Evolutionary conservation across 2,797 vertebrate species (phyloP), one percentile per base, ranked within the genome.

Genomic region (Pagetopsis macropterus): DNA sequence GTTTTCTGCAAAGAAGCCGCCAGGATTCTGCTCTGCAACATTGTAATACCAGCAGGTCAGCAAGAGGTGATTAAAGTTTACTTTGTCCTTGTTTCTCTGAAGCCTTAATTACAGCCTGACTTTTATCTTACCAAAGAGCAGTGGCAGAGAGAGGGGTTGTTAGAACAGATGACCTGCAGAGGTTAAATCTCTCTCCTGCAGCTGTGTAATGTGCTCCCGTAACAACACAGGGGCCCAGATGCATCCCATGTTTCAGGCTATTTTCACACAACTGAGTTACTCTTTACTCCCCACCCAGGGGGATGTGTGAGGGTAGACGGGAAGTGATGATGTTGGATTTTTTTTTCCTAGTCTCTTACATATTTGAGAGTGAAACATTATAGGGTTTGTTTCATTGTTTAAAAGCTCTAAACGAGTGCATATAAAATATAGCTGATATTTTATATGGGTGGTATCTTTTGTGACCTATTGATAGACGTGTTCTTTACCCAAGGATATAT

Each of bases 41-140:
- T 3, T 52, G 49, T 61, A 44, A 54, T 51, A 59, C 3, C 45
- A 51, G 58, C 27, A 19, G 16, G 61, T 82, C 72, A 51, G 62
- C 72, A 70, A 15, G 43, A 70, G 59, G 45, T 10, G 37, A 86
- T 54, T 84, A 71, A 83, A 78, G 65, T 74, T 78, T 63, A 76
- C 64, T 79, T 72, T 74, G 76, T 75, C 52, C 72, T 59, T 3
- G 1, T 58, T 70, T 72, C 77, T 78, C 66, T 65, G 44, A 70
- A 52, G 54, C 43, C 64, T 82, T 84, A 83, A 83, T 87, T 83
- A 78, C 70, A 75, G 59, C 51, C 66, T 0, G 40, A 46, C 37
- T 87, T 56, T 61, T 69, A 67, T 70, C 79, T 65, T 84, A 69
- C 86, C 75, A 72, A 72, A 81, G 72, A 78, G 64, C 69, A 23